phyloP scores from a whole-genome alignment of 1,140 invertebrate genomes.

The Psilanteris sp. region DNA sequence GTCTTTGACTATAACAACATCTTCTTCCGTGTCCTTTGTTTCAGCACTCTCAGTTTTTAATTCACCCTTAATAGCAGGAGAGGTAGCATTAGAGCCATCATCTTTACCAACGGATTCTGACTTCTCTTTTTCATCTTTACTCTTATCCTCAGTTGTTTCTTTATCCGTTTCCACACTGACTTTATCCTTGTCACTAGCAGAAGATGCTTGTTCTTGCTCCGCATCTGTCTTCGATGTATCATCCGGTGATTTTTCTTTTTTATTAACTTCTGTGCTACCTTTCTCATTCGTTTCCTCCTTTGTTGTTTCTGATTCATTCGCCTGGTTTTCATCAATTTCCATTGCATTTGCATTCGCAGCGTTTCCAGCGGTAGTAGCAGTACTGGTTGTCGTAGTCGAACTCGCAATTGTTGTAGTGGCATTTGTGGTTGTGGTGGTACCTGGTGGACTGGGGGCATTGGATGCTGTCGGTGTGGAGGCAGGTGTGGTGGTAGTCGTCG shows the following conservation, averaged over 20 bases:
- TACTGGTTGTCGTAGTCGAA: constrained; percentile 60
- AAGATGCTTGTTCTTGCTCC: constrained; percentile 74
- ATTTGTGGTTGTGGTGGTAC: constrained; percentile 80
- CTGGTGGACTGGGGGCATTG: constrained; percentile 69
- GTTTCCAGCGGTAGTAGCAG: constrained; percentile 41
- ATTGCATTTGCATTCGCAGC: neutral
- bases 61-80: constrained; percentile 65
- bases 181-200: constrained; percentile 65
- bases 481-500: constrained; percentile 83
- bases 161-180: constrained; percentile 68
- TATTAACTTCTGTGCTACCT: constrained; percentile 3
- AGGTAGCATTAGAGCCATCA: neutral
- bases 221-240: constrained; percentile 10
- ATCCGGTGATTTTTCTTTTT: constrained; percentile 60
- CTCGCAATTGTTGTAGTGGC: constrained; percentile 34
- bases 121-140: constrained; percentile 63
- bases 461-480: constrained; percentile 84
- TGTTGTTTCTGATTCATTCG: constrained; percentile 39
- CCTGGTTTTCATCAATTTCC: constrained; percentile 11
- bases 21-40: constrained; percentile 78
- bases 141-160: constrained; percentile 68
- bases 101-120: constrained; percentile 69
- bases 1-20: constrained; percentile 82
- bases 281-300: constrained; percentile 75
- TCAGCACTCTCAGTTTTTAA: constrained; percentile 67